Conservation (phyloP, 2,888 invertebrate species). For the Selenia dentaria region DNA sequence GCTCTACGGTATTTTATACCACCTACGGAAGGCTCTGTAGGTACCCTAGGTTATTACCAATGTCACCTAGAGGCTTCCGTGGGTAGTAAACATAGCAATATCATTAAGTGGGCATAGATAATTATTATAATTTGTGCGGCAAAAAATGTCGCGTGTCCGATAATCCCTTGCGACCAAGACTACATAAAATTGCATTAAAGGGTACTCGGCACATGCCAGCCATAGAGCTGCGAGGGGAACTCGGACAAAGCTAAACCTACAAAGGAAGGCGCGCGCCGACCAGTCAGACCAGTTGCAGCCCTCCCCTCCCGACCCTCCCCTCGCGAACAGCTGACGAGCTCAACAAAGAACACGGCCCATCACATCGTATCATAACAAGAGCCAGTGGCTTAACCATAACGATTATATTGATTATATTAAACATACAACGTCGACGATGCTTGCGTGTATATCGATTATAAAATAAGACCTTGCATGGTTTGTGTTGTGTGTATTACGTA, state of each 20-base stretch:
- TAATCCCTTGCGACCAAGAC: neutral
- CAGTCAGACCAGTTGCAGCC: constrained; percentile 54
- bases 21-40: too few relatives aligned
- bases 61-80: constrained; percentile 2
- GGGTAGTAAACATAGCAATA: neutral
- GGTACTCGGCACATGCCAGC: neutral
- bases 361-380: constrained; percentile 30
- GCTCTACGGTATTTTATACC: constrained; percentile 24
- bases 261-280: constrained; percentile 47
- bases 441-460: constrained; percentile 14
- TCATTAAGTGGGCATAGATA: neutral
- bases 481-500: neutral
- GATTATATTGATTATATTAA: constrained; percentile 25
- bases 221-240: constrained; percentile 8
- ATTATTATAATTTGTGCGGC: neutral
- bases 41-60: too few relatives aligned
- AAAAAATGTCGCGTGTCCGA: constrained; percentile 6
- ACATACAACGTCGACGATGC: constrained; percentile 2
- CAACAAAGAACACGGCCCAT: constrained; percentile 71
- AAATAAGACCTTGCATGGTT: constrained; percentile 5
- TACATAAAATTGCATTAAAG: neutral
- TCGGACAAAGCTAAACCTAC: constrained; percentile 29
- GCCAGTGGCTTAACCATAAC: neutral
- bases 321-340: constrained; percentile 72
- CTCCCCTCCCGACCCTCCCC: constrained; percentile 36